Evolutionary conservation across 1,140 invertebrate species (phyloP), one percentile per base, ranked within the genome.

Genomic region (Anastatus disparis): DNA sequence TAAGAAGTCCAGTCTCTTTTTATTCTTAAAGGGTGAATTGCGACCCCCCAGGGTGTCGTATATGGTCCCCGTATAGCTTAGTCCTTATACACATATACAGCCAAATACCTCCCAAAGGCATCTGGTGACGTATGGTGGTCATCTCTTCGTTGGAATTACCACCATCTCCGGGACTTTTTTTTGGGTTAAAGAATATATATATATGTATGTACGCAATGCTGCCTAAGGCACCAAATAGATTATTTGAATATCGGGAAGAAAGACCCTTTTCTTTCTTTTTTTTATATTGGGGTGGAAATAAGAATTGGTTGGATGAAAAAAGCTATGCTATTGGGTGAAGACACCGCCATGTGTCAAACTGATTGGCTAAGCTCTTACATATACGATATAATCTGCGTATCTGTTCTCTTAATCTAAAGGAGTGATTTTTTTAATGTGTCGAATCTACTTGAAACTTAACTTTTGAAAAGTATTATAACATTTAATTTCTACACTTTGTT

Each of bases 41-140:
- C 76, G 75, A 76, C 76, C 75, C 84, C 81, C 84, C 72, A 79
- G 83, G 77, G 82, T 79, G 79, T 77, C 81, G 69, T 83, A 79
- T 77, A 73, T 74, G 69, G 74, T n/a, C 66, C 76, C 3, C 76
- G 75, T 74, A n/a, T 74, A 68, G 76, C 72, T 76, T 77, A 72
- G 61, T 66, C 69, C 56, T 62, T 56, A 20, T 17, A 22, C 50
- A 64, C n/a, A n/a, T n/a, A n/a, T n/a, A n/a, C 26, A 22, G 24
- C 24, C 3, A 4, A 9, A n/a, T 42, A n/a, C 55, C 22, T 38
- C 40, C 55, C 44, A 17, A 17, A 3, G 17, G 26, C 20, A 7
- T 3, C 55, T 17, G 76, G 74, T 84, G 81, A 84, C 78, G 77
- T 80, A 83, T 81, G 75, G 75, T 76, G 81, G 80, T 83, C 82